phyloP scores from a whole-genome alignment of 1,140 invertebrate species.

The Laodelphax striatellus region DNA sequence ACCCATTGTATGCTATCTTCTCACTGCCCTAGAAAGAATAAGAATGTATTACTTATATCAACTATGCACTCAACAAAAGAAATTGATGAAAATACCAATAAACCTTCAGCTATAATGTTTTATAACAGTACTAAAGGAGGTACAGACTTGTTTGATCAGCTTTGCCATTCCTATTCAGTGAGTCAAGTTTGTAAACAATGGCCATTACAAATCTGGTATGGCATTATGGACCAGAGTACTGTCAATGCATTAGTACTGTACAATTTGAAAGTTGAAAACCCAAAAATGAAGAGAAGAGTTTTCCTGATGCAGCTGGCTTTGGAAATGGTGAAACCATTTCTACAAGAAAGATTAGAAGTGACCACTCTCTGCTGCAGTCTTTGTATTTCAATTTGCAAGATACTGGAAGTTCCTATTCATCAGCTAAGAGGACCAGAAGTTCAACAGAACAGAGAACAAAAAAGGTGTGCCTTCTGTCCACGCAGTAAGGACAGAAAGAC shows the following conservation, averaged over 20 bases:
- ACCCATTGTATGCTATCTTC: constrained; percentile 28
- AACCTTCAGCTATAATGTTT: constrained; percentile 31
- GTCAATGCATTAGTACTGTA: background rate
- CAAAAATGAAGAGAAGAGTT: background rate
- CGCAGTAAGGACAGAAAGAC: too few relatives aligned
- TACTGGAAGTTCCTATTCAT: too few relatives aligned
- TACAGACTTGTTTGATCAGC: constrained; percentile 32
- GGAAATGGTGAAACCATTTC: background rate
- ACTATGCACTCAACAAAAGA: constrained; percentile 18
- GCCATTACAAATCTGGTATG: background rate
- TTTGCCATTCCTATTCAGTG: background rate
- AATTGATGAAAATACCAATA: constrained; percentile 20
- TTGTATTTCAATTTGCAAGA: too few relatives aligned
- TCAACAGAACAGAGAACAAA: too few relatives aligned
- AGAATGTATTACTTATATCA: constrained; percentile 22
- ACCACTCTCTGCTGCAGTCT: too few relatives aligned
- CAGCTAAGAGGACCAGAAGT: too few relatives aligned
- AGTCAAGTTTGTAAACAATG: background rate
- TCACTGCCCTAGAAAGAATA: constrained; percentile 26
- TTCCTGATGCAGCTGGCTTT: background rate
- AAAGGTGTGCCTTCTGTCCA: too few relatives aligned
- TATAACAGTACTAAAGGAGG: constrained; percentile 36
- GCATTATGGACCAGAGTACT: constrained; percentile 1
- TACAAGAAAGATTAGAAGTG: background rate
- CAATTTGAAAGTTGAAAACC: background rate